phyloP scores from a whole-genome alignment of 2,888 invertebrate genomes.

The Lepidonotus clava region DNA sequence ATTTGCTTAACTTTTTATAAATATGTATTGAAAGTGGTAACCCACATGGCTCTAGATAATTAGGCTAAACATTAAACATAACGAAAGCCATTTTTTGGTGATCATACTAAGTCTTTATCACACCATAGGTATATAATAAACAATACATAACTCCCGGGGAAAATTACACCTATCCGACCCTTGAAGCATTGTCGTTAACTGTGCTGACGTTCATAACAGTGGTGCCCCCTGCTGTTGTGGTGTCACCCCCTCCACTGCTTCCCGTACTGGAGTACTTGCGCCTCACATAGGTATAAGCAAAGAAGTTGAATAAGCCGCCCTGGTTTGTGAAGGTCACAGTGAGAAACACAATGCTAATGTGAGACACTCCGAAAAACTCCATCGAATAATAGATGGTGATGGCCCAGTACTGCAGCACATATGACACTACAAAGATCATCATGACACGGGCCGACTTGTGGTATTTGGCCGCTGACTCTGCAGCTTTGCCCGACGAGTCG shows the following conservation, averaged over 20 bases:
- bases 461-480: conserved; percentile 45
- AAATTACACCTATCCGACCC: too few species aligned
- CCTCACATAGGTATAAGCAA: conserved; percentile 34
- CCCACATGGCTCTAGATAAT: too few species aligned
- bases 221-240: background rate
- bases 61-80: too few species aligned
- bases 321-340: conserved; percentile 44
- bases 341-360: conserved; percentile 45
- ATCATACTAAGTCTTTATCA: too few species aligned
- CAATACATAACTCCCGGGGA: too few species aligned
- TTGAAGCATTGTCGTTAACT: too few species aligned
- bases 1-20: too few species aligned
- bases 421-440: conserved; percentile 46
- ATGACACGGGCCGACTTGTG: conserved; percentile 45
- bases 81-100: too few species aligned
- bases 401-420: conserved; percentile 45
- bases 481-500: conserved; percentile 11
- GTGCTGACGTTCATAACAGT: background rate
- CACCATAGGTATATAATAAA: too few species aligned
- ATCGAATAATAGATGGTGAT: conserved; percentile 43
- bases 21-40: too few species aligned
- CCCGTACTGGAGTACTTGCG: conserved; percentile 34
- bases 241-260: background rate
- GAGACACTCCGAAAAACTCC: conserved; percentile 29
- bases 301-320: conserved; percentile 44